Percentiles rank a stretch among this genome's conserved stretches.
Evolutionary conservation across 1,140 invertebrate genomes (phyloP).

Genomic region (Drosophila prosaltans): DNA sequence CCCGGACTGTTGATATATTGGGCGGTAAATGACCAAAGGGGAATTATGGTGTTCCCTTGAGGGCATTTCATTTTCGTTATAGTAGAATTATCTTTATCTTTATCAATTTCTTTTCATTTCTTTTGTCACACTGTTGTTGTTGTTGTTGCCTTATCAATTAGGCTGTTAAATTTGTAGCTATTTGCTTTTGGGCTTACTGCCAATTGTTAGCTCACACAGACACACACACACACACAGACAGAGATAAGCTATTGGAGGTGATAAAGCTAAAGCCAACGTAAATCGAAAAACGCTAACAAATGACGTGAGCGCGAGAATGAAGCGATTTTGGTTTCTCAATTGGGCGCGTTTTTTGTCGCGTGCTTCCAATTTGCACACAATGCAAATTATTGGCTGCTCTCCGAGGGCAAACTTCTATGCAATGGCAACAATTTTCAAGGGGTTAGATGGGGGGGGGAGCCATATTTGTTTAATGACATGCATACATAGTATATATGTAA

Average conservation of each 20-base stretch:
- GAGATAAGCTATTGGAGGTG: slow-evolving; percentile 38
- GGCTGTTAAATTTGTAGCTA: slow-evolving; percentile 21
- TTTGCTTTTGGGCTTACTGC: slow-evolving; percentile 18
- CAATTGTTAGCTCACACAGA: slow-evolving; percentile 38
- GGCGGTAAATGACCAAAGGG: too few relatives aligned
- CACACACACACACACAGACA: not conserved
- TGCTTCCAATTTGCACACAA: slow-evolving; percentile 65
- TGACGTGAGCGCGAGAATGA: slow-evolving; percentile 21
- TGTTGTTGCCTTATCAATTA: slow-evolving; percentile 20
- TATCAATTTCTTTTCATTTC: not conserved
- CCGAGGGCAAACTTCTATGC: slow-evolving; percentile 30
- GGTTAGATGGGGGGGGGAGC: not conserved
- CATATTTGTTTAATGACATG: not conserved
- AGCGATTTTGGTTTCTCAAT: slow-evolving; percentile 7
- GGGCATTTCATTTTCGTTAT: not conserved
- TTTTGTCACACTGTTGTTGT: slow-evolving; percentile 7
- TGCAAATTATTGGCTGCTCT: slow-evolving; percentile 18
- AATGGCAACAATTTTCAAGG: not conserved
- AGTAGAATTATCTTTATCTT: not conserved
- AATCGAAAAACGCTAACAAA: slow-evolving; percentile 47
- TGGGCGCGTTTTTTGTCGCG: slow-evolving; percentile 62
- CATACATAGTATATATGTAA: slow-evolving; percentile 54
- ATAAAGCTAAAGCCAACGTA: slow-evolving; percentile 28
- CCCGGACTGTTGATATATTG: too few relatives aligned
- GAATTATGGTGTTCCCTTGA: not conserved